These are phyloP conservation scores for Bambusicola thoracicus DNA, from an alignment of 2,113 vertebrate genomes.

Conservation along the genomic window DNA sequence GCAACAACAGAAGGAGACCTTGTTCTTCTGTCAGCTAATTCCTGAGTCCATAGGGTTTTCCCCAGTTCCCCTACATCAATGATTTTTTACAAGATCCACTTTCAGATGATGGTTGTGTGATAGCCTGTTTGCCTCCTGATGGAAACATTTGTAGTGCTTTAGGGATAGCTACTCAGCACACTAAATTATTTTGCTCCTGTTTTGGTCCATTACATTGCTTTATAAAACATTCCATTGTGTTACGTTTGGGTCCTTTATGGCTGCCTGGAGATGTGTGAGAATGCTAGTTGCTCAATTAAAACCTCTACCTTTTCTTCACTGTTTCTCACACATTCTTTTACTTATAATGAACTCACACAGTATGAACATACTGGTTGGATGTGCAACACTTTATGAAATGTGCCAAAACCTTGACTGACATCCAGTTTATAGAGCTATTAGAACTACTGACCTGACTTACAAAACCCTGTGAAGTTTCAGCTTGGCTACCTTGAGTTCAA, in stretches of 20 bases:
- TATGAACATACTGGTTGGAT: neutral
- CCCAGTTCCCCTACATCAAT: neutral
- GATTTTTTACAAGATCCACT: neutral
- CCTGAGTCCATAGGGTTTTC: neutral
- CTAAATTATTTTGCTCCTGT: neutral
- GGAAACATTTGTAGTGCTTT: neutral
- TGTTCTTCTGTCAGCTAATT: neutral
- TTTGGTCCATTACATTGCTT: neutral
- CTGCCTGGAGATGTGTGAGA: neutral
- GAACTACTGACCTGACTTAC: neutral
- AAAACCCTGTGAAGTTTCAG: neutral
- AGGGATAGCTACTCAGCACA: neutral
- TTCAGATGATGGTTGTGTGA: neutral
- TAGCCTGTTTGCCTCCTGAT: neutral
- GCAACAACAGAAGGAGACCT: neutral
- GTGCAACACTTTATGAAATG: neutral
- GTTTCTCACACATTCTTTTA: neutral
- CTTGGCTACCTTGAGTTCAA: neutral
- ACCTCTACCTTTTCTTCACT: neutral
- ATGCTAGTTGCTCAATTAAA: neutral
- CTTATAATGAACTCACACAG: neutral
- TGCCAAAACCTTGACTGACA: neutral
- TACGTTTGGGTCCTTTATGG: neutral
- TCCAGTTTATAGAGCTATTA: constrained; percentile 8
- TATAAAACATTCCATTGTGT: neutral